Evolutionary conservation across 2,888 invertebrate species (phyloP).

Genomic region (Caenorhabditis sulstoni): DNA sequence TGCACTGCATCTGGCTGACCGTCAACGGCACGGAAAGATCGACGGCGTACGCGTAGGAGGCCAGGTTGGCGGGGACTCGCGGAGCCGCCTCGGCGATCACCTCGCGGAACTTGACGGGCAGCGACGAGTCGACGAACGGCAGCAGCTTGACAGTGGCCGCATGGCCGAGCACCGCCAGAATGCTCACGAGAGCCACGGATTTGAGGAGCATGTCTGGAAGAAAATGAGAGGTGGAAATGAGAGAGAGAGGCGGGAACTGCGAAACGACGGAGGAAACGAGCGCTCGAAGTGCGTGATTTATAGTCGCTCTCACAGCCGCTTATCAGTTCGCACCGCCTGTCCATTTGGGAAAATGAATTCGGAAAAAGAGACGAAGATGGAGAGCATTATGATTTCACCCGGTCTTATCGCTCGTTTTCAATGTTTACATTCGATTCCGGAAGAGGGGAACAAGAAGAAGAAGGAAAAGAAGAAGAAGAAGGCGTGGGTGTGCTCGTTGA

Average conservation of each 20-base stretch:
- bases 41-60: constrained; percentile 57
- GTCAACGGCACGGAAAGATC: constrained; percentile 55
- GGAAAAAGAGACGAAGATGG: too few relatives aligned
- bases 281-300: constrained; percentile 25
- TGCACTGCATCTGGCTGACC: constrained; percentile 38
- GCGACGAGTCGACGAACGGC: constrained; percentile 55
- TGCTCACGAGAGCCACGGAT: constrained; percentile 19
- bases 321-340: constrained; percentile 44
- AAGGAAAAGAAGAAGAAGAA: neutral
- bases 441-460: neutral
- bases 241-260: too few relatives aligned
- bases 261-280: neutral
- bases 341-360: constrained; percentile 37
- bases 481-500: neutral
- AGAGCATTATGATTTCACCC: constrained; percentile 7
- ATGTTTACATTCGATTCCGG: constrained; percentile 21
- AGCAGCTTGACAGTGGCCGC: constrained; percentile 33
- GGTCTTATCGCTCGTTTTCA: neutral
- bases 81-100: constrained; percentile 53
- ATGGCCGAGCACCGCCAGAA: constrained; percentile 31
- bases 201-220: constrained; percentile 46
- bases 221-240: neutral
- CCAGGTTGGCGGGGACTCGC: constrained; percentile 50
- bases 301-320: neutral
- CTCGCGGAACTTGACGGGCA: constrained; percentile 41